Conservation (phyloP, 2,888 invertebrate genomes). For the Ormyrus pomaceus region DNA sequence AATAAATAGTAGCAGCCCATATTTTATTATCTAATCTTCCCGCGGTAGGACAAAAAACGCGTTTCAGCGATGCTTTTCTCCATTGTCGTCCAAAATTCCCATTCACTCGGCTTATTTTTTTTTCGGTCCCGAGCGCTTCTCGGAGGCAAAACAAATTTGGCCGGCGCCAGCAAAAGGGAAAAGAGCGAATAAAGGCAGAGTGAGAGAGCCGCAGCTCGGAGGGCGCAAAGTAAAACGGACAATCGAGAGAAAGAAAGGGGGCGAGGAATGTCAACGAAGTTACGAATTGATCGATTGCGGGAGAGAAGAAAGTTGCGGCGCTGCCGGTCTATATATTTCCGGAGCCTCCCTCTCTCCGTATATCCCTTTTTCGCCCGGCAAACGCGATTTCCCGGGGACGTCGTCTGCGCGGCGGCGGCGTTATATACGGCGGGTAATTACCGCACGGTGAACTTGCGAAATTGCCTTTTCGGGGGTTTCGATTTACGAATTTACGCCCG, state of each 20-base stretch:
- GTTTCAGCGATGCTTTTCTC: too few species aligned
- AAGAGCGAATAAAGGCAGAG: not conserved
- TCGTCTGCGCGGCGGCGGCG: not conserved
- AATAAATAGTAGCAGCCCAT: not conserved
- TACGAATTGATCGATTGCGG: conserved; percentile 34
- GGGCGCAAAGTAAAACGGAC: conserved; percentile 7
- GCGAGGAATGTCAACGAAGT: conserved; percentile 20
- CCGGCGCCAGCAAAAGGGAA: not conserved
- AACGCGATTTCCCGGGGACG: conserved; percentile 22
- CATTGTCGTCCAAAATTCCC: conserved; percentile 3
- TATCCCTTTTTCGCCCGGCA: conserved; percentile 14
- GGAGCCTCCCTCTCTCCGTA: not conserved
- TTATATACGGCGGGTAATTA: conserved; percentile 21
- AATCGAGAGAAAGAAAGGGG: conserved; percentile 25
- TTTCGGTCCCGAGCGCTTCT: not conserved
- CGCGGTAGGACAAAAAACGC: not conserved
- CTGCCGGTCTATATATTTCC: conserved; percentile 27
- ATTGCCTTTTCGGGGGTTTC: conserved; percentile 25
- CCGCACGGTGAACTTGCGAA: conserved; percentile 35
- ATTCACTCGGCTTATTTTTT: not conserved
- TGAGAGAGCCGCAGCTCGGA: not conserved
- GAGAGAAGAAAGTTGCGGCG: conserved; percentile 13
- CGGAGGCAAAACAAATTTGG: conserved; percentile 37
- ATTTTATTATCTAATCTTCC: conserved; percentile 6
- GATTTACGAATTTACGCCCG: conserved; percentile 19